Evolutionary conservation across 2,888 invertebrate genomes (phyloP).

Genomic region (Bembecia ichneumoniformis): DNA sequence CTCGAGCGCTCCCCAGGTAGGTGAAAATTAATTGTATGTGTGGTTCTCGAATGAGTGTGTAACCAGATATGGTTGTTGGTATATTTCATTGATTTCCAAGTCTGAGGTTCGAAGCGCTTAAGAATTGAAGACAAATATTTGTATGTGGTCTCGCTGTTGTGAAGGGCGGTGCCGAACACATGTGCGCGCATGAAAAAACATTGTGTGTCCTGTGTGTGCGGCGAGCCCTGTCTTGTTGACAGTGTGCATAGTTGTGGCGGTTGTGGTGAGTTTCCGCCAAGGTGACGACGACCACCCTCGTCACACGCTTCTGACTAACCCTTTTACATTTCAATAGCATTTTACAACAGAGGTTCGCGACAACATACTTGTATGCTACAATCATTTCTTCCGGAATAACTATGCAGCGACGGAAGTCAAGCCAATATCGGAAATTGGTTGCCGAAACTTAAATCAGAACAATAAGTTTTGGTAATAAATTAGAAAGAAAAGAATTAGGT

Average conservation of each 20-base stretch:
- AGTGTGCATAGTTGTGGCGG: conserved; percentile 61
- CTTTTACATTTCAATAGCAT: conserved; percentile 2
- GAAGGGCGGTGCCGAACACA: conserved; percentile 40
- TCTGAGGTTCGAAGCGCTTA: conserved; percentile 56
- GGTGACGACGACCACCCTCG: conserved; percentile 45
- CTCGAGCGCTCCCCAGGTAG: conserved; percentile 13
- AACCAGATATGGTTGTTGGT: conserved; percentile 34
- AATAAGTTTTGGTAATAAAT: no score
- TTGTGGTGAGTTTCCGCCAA: conserved; percentile 33
- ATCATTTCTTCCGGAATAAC: no score
- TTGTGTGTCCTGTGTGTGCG: conserved; percentile 47
- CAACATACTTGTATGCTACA: no score
- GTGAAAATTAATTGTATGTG: conserved; percentile 21
- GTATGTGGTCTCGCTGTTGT: conserved; percentile 49
- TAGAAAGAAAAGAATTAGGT: no score
- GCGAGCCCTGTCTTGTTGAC: conserved; percentile 59
- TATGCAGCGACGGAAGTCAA: no score
- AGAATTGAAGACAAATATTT: conserved; percentile 68
- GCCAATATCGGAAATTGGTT: no score
- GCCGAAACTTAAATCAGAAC: no score
- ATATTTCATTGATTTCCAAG: conserved; percentile 44
- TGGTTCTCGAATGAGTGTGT: conserved; percentile 13
- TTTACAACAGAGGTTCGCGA: not conserved
- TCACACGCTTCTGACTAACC: conserved; percentile 1
- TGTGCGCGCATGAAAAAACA: conserved; percentile 55